These are phyloP conservation scores for Kryptolebias marmoratus DNA, from an alignment of 2,113 vertebrate species.

Conservation along the genomic window DNA sequence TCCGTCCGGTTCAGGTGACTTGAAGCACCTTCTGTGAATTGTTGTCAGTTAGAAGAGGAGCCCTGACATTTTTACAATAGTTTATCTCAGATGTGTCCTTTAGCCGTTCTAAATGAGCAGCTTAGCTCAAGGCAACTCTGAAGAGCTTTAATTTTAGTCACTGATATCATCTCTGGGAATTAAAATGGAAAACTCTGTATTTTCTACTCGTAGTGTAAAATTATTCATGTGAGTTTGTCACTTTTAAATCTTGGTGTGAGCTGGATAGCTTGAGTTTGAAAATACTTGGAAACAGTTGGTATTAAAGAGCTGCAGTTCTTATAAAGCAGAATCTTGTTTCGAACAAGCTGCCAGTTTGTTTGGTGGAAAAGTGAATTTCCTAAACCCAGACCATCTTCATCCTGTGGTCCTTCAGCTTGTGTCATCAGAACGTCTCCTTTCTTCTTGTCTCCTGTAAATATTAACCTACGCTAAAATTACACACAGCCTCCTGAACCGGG, in stretches of 20 bases:
- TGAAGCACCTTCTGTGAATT: neutral
- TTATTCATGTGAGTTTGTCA: too few species aligned
- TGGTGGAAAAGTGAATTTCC: neutral
- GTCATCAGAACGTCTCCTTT: conserved; percentile 16
- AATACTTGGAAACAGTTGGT: too few species aligned
- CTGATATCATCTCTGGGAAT: neutral
- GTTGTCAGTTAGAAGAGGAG: neutral
- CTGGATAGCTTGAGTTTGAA: too few species aligned
- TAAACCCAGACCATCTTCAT: conserved; percentile 18
- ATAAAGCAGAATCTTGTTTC: too few species aligned
- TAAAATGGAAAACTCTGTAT: too few species aligned
- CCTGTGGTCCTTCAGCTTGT: conserved; percentile 2
- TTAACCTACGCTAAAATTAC: conserved; percentile 43
- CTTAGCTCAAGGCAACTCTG: neutral
- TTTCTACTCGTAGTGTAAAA: too few species aligned
- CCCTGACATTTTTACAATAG: conserved; percentile 20
- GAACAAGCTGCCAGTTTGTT: too few species aligned
- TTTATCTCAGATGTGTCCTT: neutral
- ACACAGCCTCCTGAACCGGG: conserved; percentile 34
- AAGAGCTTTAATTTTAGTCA: neutral
- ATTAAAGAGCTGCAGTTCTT: too few species aligned
- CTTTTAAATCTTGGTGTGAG: too few species aligned
- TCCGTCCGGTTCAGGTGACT: neutral
- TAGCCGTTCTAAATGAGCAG: conserved; percentile 4
- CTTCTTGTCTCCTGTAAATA: conserved; percentile 7